Evolutionary conservation across 2,797 vertebrate species (phyloP), one percentile per base, ranked within the genome.

Genomic region (Enteromius argenteus): DNA sequence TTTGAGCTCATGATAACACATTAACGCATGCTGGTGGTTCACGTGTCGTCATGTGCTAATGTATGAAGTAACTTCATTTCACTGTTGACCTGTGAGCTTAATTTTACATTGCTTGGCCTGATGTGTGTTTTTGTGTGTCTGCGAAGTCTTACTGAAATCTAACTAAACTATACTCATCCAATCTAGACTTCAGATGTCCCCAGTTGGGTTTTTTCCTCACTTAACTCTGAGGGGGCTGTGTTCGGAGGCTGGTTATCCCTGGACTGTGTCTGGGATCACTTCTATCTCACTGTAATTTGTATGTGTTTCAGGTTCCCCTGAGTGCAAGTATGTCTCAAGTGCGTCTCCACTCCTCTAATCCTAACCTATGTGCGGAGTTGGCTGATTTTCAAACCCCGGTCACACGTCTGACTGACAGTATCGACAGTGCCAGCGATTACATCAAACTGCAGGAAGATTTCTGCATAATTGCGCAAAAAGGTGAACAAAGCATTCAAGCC

Each of bases 381-480:
- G 93, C 86, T 37, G 98, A 99, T 90, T 98, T 96, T 90, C 97
- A 97, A 92, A 94, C 95, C 44, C 96, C 97, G 0, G 96, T 93
- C 51, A 94, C 96, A 77, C 95, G 96, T 27, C 94, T 97, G 88
- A 89, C 94, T 0, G 97, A 99, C 91, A 93, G 95, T 78, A 92
- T 96, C 21, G 98, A 99, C 89, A 94, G 94, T 87, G 94, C 96
- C 78, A 94, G 94, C 0, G 98, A 99, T 92, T 99, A 99, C 92
- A 97, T 97, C 91, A 99, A 99, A 90, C 96, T 99, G 84, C 98
- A 99, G 89, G 98, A 99, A 92, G 98, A 99, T 88, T 99, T 99
- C 92, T 99, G 98, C 93, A 92, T 96, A 85, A 97, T 99, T 64
- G 97, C 98, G 49, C 98, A 99, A 93, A 99, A 99, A 97, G 98